Percentiles rank a stretch among this genome's conserved stretches.
Conservation (phyloP, 2,113 vertebrate genomes). For the Excalfactoria chinensis region DNA sequence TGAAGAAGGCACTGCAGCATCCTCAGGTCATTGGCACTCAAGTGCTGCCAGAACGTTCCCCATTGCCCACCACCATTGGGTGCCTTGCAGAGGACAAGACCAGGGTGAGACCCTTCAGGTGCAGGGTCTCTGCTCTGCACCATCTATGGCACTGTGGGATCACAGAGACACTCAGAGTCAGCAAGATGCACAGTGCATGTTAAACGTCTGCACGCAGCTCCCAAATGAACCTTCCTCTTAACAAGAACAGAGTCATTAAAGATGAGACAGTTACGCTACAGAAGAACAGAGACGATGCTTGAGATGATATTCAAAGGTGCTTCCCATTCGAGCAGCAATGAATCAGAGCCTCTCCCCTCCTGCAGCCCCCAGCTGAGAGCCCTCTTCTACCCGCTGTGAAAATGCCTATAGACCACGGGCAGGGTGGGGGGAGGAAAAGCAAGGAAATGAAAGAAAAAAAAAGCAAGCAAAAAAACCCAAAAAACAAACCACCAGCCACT, state of each 20-base stretch:
- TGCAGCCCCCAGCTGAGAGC: background rate
- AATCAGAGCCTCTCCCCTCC: background rate
- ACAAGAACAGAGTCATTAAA: background rate
- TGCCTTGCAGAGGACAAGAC: background rate
- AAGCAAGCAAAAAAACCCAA: rapidly evolving
- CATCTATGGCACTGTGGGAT: background rate
- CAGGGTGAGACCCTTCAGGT: background rate
- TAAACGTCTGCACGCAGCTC: conserved; percentile 25
- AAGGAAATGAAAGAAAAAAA: rapidly evolving
- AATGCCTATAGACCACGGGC: background rate
- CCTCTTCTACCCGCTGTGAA: background rate
- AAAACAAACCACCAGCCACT: background rate
- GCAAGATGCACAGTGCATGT: background rate
- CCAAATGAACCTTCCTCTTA: background rate
- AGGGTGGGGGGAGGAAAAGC: background rate
- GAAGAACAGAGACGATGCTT: background rate
- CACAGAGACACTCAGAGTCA: conserved; percentile 2
- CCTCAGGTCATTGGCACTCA: background rate
- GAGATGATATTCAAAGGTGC: background rate
- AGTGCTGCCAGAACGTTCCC: background rate
- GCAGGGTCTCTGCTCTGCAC: background rate
- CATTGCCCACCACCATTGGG: rapidly evolving
- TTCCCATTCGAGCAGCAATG: background rate
- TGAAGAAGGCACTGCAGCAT: background rate
- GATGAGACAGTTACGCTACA: background rate